Base-by-base conservation (phyloP, 2,888 invertebrate species). In the Torymus auratus region DNA sequence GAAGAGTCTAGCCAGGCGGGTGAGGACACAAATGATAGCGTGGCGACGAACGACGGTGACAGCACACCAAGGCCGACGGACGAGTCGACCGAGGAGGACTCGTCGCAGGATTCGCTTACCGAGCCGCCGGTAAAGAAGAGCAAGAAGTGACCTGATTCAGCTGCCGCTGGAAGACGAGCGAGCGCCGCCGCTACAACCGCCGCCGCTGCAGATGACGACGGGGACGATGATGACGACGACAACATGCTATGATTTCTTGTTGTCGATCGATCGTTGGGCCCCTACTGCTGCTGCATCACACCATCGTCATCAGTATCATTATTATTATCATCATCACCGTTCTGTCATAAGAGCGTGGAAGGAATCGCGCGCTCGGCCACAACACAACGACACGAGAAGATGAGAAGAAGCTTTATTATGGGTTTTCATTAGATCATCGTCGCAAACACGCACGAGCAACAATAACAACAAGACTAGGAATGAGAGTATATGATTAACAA, bases 1-100 rank as follows among this genome's bases (percentile, higher is more conserved):
- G 41, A 41, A 7, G 41, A 41, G 41, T 41, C 41, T 10, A 41
- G 0, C 41, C 41, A 41, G 41, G 41, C 41, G 76, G 92, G 92
- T 87, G 93, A 94, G 91, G 92, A 92, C 86, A 92, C 92, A 80
- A 92, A 92, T 85, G 93, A 92, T 86, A 92, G 92, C 75, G 89
- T 92, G 82, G 91, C 92, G 28, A 92, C 92, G 82, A 92, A 92
- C 86, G 92, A 92, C 80, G 92, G 92, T 85, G 92, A 92, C 83
- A 88, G 88, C 83, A 86, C 88, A 83, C 88, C 89, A 15, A 88
- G 90, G 83, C 89, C 89, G 41, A 90, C 90, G 81, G 88, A 91
- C 84, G 89, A 88, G 87, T 89, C 53, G 15, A 85, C 85, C 78
- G 89, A 88, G 81, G 89, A 91, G 28, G 80, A 80, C 50, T 65